A percentile compares a stretch with the other conserved stretches of the same genome.
phyloP scores from a whole-genome alignment of 2,888 invertebrate genomes.

The Bellardia bayeri region DNA sequence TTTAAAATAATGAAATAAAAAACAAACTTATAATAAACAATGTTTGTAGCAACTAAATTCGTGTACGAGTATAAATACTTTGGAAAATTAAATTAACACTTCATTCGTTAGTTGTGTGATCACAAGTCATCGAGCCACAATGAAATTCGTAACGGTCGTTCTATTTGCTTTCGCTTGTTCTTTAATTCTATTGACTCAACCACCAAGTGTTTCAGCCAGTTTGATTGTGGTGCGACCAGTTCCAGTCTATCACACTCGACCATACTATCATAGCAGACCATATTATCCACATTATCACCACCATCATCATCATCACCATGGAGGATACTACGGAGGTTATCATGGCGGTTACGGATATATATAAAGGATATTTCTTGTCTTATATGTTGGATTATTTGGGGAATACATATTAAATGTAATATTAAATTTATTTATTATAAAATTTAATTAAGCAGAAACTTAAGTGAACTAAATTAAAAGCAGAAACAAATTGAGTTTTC shows the following conservation, averaged over 20 bases:
- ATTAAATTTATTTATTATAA: not conserved
- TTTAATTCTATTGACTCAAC: not conserved
- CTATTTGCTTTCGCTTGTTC: conserved; percentile 8
- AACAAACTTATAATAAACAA: conserved; percentile 7
- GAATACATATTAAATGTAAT: not conserved
- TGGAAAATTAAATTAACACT: conserved; percentile 38
- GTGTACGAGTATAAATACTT: conserved; percentile 39
- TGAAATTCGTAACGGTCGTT: conserved; percentile 20
- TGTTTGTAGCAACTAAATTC: not conserved
- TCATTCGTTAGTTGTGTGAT: conserved; percentile 33
- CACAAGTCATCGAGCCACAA: conserved; percentile 1
- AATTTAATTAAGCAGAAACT: no score
- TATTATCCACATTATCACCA: conserved; percentile 59
- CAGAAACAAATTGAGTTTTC: no score
- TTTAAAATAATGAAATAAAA: not conserved
- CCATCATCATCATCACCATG: conserved; percentile 65
- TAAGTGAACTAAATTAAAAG: no score
- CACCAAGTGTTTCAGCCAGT: not conserved
- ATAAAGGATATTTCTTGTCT: not conserved
- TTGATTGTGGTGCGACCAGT: conserved; percentile 59
- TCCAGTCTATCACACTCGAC: conserved; percentile 41
- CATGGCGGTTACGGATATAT: not conserved
- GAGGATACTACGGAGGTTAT: conserved; percentile 8
- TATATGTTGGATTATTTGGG: not conserved
- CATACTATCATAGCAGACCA: conserved; percentile 41